Percentiles rank a stretch among this genome's conserved stretches.
These are phyloP conservation scores for Antechinus flavipes DNA, from an alignment of 2,113 vertebrate species.

Conservation along the genomic window DNA sequence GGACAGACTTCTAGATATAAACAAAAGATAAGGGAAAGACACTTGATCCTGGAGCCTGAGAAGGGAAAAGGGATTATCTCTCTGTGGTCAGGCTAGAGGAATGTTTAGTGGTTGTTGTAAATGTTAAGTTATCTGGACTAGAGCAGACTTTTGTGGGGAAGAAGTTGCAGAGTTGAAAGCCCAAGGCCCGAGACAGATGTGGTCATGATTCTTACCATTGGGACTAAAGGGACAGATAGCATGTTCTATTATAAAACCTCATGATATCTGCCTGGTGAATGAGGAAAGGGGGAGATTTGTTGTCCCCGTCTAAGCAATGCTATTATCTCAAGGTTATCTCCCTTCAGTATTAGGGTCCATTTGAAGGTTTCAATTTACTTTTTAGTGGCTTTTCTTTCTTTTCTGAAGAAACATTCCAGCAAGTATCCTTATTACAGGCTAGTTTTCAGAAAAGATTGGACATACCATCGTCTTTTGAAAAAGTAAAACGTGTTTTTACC, in stretches of 20 bases:
- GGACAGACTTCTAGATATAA: neutral
- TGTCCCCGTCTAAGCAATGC: conserved; percentile 13
- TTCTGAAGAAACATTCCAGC: conserved; percentile 26
- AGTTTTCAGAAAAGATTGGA: conserved; percentile 41
- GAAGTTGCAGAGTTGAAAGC: conserved; percentile 15
- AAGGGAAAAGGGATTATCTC: neutral
- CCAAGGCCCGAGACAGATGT: conserved; percentile 18
- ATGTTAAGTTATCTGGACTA: neutral
- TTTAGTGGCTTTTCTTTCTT: conserved; percentile 50
- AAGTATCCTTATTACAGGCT: conserved; percentile 44
- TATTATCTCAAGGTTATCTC: conserved; percentile 41
- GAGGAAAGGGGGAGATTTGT: conserved; percentile 61
- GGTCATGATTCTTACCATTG: conserved; percentile 37
- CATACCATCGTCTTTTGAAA: neutral
- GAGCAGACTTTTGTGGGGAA: neutral
- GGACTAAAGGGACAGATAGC: conserved; percentile 58
- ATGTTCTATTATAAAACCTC: conserved; percentile 44
- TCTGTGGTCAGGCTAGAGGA: neutral
- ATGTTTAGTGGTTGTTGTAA: neutral
- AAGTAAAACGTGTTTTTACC: neutral
- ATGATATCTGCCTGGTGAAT: conserved; percentile 51
- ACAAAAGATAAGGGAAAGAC: neutral
- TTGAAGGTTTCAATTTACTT: conserved; percentile 67
- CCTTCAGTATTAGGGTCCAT: neutral
- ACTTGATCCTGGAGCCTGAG: neutral